phyloP scores from a whole-genome alignment of 2,888 invertebrate genomes.

The Cheilosia variabilis region DNA sequence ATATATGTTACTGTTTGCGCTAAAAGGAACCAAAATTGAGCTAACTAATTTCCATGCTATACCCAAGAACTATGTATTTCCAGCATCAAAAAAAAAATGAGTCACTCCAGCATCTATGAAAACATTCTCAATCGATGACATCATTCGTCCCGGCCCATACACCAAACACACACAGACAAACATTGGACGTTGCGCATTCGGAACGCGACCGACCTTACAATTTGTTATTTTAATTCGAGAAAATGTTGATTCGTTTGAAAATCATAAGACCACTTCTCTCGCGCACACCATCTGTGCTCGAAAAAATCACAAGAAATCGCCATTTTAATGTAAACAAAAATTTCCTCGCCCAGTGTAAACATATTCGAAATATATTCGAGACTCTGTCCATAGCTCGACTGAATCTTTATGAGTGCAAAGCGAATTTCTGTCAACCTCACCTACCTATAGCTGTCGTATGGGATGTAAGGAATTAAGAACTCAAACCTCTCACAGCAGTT shows the following conservation, averaged over 20 bases:
- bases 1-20: too few relatives aligned
- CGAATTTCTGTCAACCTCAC: neutral
- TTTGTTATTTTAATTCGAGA: neutral
- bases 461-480: neutral
- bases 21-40: too few relatives aligned
- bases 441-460: neutral
- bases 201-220: neutral
- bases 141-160: too few relatives aligned
- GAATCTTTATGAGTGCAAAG: neutral
- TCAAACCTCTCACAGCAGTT: neutral
- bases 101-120: too few relatives aligned
- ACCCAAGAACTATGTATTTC: too few relatives aligned
- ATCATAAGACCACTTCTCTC: neutral
- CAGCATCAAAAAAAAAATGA: too few relatives aligned
- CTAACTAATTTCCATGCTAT: too few relatives aligned
- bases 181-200: too few relatives aligned
- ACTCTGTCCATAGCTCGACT: neutral
- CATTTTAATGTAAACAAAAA: constrained; percentile 3
- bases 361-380: neutral
- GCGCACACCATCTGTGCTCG: neutral
- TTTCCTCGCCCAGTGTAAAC: neutral
- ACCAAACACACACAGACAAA: too few relatives aligned
- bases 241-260: constrained; percentile 1
- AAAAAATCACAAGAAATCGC: neutral
- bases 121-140: too few relatives aligned